Conservation (phyloP, 2,888 invertebrate species). For the Melinopterus prodromus region DNA sequence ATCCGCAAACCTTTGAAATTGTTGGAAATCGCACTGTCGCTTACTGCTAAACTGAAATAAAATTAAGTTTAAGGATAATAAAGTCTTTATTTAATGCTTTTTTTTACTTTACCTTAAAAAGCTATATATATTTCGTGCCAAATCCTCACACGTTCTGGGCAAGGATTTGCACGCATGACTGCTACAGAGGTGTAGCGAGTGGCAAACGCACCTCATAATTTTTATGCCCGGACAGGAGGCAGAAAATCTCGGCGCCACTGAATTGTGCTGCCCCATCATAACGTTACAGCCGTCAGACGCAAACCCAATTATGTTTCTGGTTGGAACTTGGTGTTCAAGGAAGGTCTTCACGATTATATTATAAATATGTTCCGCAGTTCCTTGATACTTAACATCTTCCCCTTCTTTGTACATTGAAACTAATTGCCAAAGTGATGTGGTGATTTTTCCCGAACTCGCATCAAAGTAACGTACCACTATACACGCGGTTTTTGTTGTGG, state of each 20-base stretch:
- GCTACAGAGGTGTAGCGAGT: conserved; percentile 45
- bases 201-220: conserved; percentile 52
- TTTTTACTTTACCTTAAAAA: neutral
- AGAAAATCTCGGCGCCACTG: conserved; percentile 49
- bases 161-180: too few relatives aligned
- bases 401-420: neutral
- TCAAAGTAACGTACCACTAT: neutral
- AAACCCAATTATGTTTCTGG: conserved; percentile 53
- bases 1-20: neutral
- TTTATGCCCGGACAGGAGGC: conserved; percentile 47
- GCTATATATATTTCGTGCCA: conserved; percentile 38
- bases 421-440: neutral
- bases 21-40: neutral
- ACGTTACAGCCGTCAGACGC: conserved; percentile 52
- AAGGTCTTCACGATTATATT: conserved; percentile 32
- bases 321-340: conserved; percentile 41
- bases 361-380: conserved; percentile 9
- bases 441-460: neutral
- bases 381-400: neutral
- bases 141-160: neutral
- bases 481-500: conserved; percentile 44
- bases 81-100: neutral
- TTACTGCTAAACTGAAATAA: conserved; percentile 6
- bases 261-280: conserved; percentile 52
- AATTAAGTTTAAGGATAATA: neutral